Evolutionary conservation across 2,888 invertebrate genomes (phyloP), one percentile per base, ranked within the genome.

Genomic region (Smittia aterrima): DNA sequence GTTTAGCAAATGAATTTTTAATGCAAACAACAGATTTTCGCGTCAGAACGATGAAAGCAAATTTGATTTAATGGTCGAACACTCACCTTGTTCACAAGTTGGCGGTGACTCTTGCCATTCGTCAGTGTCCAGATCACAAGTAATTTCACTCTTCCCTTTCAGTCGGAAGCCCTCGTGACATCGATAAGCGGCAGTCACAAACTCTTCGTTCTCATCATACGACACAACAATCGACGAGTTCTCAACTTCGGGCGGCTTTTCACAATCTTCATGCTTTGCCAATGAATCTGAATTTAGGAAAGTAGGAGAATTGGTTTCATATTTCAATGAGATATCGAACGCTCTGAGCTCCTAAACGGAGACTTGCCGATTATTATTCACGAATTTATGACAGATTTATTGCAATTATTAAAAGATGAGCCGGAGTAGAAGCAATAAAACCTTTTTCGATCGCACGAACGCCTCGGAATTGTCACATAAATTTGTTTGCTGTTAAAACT

Each of bases 91-190:
- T 75, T 76, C 76, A 77, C 83, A 83, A 1, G 67, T 78, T 3
- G 83, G 83, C 16, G 82, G 82, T 18, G 81, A 79, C 0, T 77
- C 78, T 71, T 79, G 77, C 83, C 83, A 83, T 67, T 80, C 79
- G 75, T 81, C 81, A 0, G 80, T 79, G 53, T 81, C 79, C 70
- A 81, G 75, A 77, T 82, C 77, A 74, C 83, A 83, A 22, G 76
- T 70, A 54, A 83, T 72, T 68, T 80, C 79, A 0, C 73, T 75
- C 38, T 78, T 73, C n/a, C 83, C 83, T 64, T 78, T 76, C 38
- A 83, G 74, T 38, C 77, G 76, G 75, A 78, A 83, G 2, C 83
- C 83, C 20, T 75, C 58, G 1, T 79, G 75, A 75, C 83, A 83
- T 25, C 74, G 78, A 68, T 83, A 83, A 20, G 79, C 77, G 6